Base-by-base conservation (phyloP, 1,140 invertebrate species). In the Bombus cullumanus region DNA sequence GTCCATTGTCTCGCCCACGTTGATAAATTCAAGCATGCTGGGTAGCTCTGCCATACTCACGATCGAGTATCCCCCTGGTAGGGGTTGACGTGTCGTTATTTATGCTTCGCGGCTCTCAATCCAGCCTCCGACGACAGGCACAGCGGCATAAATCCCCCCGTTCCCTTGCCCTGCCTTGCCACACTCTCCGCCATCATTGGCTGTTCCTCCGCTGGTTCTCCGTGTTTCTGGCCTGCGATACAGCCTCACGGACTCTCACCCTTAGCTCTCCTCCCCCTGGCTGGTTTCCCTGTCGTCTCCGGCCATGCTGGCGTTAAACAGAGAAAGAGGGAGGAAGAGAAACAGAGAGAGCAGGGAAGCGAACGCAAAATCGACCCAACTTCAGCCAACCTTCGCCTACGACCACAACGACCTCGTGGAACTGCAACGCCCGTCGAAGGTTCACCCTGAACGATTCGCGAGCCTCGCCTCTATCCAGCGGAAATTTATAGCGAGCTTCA, bases 331-430 rank as follows among this genome's bases (percentile, higher is more conserved):
- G 34, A 34, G 31, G 31, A 2, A 34, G 34, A 37, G 34, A 37
- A 3, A 37, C 2, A 37, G 62, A n/a, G 10, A 84, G 81, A 88
- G 76, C 47, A 82, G 76, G 75, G 79, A 80, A 86, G 86, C 74
- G 88, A 86, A 89, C 83, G 86, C 86, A 92, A 90, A 92, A 92
- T 92, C 92, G 92, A 92, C 91, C 91, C 91, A 71, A 79, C 80
- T 84, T 79, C 71, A 73, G 47, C 75, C 90, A 91, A 86, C 86
- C 90, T 86, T 86, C 86, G 87, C 91, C 91, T 89, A 86, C 62
- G 68, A 81, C 75, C 74, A 68, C 82, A 83, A 91, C 81, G 64
- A 88, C 57, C 78, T 85, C 77, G 80, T 47, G 39, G 53, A 34
- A 66, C 74, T 89, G 89, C 80, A 91, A 69, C 77, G 81, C 83